Conservation (phyloP, 2,113 vertebrate species). For the Trichechus manatus region DNA sequence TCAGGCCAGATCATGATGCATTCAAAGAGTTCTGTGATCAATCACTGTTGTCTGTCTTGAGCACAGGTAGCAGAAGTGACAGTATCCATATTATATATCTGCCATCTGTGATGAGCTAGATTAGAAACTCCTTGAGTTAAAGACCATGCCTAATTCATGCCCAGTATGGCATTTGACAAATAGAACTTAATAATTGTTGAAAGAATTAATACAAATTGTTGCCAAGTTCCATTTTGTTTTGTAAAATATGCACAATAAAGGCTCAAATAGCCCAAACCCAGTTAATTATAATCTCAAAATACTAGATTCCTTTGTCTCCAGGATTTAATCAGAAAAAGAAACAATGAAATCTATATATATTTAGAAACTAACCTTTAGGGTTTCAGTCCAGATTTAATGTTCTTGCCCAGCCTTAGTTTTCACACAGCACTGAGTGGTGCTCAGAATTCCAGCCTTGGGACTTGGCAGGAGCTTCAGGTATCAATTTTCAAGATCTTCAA, state of each 20-base stretch:
- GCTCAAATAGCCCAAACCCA: neutral
- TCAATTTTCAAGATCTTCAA: neutral
- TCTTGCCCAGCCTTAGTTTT: neutral
- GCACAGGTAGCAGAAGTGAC: neutral
- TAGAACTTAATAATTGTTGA: neutral
- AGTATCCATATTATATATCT: neutral
- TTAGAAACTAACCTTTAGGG: neutral
- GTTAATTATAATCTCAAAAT: neutral
- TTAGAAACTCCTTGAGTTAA: neutral
- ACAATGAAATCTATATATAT: neutral
- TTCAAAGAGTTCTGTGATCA: neutral
- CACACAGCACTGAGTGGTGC: neutral
- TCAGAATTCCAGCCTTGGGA: neutral
- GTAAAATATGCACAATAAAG: neutral
- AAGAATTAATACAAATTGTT: neutral
- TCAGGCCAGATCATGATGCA: neutral
- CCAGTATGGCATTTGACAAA: neutral
- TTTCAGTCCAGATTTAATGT: neutral
- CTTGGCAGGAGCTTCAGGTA: neutral
- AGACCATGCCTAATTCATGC: conserved; percentile 6
- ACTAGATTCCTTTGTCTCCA: neutral
- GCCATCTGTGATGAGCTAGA: neutral
- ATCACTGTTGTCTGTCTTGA: neutral
- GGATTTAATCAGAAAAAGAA: neutral
- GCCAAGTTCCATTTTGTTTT: conserved; percentile 20